Conservation (phyloP, 2,888 invertebrate species). For the Gisinianus flammeolus region DNA sequence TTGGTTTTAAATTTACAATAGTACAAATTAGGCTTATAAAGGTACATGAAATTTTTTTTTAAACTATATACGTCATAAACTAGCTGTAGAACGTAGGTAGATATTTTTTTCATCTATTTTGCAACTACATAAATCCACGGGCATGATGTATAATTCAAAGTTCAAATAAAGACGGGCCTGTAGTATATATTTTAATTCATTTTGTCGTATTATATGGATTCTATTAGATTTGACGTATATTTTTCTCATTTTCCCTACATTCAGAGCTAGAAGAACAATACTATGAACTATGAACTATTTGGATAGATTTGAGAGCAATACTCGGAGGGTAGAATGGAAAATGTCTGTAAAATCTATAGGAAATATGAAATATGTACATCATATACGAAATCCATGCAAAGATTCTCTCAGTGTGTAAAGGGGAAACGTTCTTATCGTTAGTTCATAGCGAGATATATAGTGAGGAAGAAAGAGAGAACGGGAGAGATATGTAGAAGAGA, state of each 20-base stretch:
- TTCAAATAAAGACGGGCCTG: neutral
- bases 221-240: neutral
- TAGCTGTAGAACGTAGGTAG: no score
- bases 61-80: no score
- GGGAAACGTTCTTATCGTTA: neutral
- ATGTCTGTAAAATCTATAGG: neutral
- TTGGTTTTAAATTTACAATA: no score
- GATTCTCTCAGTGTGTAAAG: neutral
- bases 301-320: neutral
- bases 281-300: neutral
- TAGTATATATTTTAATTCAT: neutral
- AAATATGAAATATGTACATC: no score
- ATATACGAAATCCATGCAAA: neutral
- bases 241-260: neutral
- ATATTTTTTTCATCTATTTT: constrained; percentile 24
- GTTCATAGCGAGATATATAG: neutral
- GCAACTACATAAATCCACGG: constrained; percentile 34
- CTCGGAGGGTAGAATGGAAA: neutral
- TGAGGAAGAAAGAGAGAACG: neutral
- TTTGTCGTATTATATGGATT: neutral
- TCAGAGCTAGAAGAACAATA: neutral
- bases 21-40: no score
- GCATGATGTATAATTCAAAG: neutral
- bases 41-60: no score
- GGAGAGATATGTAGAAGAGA: neutral